Evolutionary conservation across 2,797 vertebrate species (phyloP).

Genomic region (Heteromormyrus szaboi): DNA sequence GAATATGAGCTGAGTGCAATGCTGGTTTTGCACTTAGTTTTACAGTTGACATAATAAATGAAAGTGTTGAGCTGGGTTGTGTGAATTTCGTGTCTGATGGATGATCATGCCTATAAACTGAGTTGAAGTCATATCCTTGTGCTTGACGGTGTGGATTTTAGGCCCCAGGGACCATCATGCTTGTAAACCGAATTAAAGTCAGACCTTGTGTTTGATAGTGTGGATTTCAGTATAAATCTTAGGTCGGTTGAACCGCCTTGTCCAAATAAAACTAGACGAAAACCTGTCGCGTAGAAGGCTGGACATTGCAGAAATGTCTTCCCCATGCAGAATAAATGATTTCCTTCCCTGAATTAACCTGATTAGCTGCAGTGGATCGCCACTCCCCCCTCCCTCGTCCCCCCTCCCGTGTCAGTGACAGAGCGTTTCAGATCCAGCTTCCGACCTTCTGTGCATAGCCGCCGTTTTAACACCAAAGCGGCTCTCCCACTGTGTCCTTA

Average conservation of each 20-base stretch:
- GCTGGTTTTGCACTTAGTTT: neutral
- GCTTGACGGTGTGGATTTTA: neutral
- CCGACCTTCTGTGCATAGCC: neutral
- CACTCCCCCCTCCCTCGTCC: neutral
- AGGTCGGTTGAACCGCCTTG: neutral
- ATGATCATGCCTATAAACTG: neutral
- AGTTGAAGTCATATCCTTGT: neutral
- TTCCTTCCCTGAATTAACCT: neutral
- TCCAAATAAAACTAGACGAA: neutral
- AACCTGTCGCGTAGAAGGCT: neutral
- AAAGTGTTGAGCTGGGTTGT: neutral
- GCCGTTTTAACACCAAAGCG: neutral
- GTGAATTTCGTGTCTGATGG: neutral
- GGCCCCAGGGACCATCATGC: neutral
- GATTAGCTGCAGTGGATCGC: neutral
- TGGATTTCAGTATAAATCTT: neutral
- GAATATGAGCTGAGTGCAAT: neutral
- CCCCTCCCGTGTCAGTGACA: neutral
- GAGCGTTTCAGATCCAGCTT: neutral
- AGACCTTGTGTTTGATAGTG: neutral
- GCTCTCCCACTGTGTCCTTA: neutral
- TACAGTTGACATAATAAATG: neutral
- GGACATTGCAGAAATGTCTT: neutral
- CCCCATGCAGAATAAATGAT: neutral
- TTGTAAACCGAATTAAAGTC: neutral